Percentiles rank a stretch among this genome's conserved stretches.
Evolutionary conservation across 2,113 vertebrate genomes (phyloP).

Genomic region (Poicephalus gulielmi): DNA sequence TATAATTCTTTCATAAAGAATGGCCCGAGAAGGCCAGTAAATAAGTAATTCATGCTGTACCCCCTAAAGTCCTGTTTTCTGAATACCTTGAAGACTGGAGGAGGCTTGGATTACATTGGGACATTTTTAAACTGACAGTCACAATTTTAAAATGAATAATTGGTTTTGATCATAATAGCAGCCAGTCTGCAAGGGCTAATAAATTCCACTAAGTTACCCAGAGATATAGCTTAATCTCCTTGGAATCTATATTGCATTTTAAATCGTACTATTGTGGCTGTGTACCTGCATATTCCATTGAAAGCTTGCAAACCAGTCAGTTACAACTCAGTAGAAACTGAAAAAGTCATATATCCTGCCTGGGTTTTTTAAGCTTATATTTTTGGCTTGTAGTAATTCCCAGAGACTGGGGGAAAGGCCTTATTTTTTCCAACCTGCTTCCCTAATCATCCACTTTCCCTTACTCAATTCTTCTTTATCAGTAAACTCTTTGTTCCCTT

Average conservation of each 20-base stretch:
- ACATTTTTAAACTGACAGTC: slow-evolving; percentile 2
- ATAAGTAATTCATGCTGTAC: background rate
- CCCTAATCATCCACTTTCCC: background rate
- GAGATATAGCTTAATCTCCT: slow-evolving; percentile 1
- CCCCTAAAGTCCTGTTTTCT: background rate
- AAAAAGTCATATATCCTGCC: background rate
- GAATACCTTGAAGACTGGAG: background rate
- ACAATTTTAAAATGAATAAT: slow-evolving; percentile 24
- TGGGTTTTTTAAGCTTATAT: background rate
- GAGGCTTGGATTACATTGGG: background rate
- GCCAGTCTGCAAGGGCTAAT: background rate
- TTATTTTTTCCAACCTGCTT: background rate
- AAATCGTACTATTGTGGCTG: background rate
- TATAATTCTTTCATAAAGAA: background rate
- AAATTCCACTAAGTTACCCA: slow-evolving; percentile 10
- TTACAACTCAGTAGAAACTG: background rate
- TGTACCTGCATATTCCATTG: background rate
- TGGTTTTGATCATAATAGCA: slow-evolving; percentile 2
- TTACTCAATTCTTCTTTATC: background rate
- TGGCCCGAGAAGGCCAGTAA: background rate
- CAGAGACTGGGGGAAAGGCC: background rate
- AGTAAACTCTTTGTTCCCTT: background rate
- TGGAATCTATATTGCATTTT: background rate
- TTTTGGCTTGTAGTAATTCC: background rate
- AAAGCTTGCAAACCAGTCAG: slow-evolving; percentile 11